Percentiles rank a stretch among this genome's conserved stretches.
These are phyloP conservation scores for Gulo gulo DNA, from an alignment of 2,113 vertebrate species.

Conservation along the genomic window DNA sequence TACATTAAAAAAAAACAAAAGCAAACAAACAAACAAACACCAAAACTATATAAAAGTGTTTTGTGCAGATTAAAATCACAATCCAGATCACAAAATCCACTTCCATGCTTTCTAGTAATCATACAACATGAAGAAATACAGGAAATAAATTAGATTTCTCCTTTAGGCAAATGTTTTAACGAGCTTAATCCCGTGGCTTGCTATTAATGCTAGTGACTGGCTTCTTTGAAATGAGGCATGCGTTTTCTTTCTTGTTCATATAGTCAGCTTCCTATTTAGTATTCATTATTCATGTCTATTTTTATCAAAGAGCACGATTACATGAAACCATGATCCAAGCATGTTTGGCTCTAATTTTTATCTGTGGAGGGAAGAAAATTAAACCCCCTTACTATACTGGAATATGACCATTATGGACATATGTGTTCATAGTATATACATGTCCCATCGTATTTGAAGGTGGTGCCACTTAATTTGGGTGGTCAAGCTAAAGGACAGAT, in stretches of 20 bases:
- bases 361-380: slow-evolving; percentile 41
- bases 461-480: background rate
- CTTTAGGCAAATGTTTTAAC: slow-evolving; percentile 66
- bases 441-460: background rate
- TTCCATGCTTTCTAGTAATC: slow-evolving; percentile 54
- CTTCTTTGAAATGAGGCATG: slow-evolving; percentile 53
- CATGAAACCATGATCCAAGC: slow-evolving; percentile 50
- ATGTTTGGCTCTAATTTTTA: slow-evolving; percentile 55
- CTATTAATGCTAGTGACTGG: slow-evolving; percentile 42
- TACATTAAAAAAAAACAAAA: too few relatives aligned
- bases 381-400: background rate
- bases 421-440: background rate
- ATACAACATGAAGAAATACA: slow-evolving; percentile 56
- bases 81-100: slow-evolving; percentile 49
- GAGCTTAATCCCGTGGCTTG: slow-evolving; percentile 45
- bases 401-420: background rate
- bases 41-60: background rate
- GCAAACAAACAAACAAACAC: too few relatives aligned
- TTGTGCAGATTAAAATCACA: slow-evolving; percentile 43
- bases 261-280: slow-evolving; percentile 58
- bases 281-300: slow-evolving; percentile 74
- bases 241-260: slow-evolving; percentile 62
- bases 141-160: slow-evolving; percentile 66
- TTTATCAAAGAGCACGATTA: slow-evolving; percentile 69
- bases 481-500: background rate